Conservation (phyloP, 2,888 invertebrate species). For the Aspidiotus rigidus region DNA sequence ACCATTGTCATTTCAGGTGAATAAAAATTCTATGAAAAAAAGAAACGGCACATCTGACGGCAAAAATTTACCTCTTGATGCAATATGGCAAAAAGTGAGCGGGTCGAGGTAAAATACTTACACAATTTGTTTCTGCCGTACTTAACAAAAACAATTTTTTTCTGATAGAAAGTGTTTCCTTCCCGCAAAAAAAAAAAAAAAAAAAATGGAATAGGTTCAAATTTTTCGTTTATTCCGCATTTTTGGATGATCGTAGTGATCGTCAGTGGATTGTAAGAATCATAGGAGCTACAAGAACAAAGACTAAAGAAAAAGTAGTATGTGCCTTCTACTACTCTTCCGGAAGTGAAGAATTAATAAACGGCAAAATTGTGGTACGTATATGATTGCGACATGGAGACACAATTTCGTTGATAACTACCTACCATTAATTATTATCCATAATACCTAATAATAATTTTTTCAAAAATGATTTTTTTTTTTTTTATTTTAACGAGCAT, state of each 20-base stretch:
- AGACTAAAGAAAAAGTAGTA: slow-evolving; percentile 70
- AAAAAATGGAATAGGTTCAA: slow-evolving; percentile 53
- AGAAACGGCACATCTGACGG: no score
- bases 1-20: no score
- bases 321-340: slow-evolving; percentile 65
- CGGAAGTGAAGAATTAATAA: slow-evolving; percentile 34
- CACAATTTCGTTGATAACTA: no score
- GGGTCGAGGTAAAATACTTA: slow-evolving; percentile 53
- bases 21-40: no score
- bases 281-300: slow-evolving; percentile 80
- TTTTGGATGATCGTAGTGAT: slow-evolving; percentile 64
- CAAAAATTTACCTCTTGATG: slow-evolving; percentile 45
- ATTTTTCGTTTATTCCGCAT: slow-evolving; percentile 87
- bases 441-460: no score
- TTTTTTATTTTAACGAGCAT: no score
- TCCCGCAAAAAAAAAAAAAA: no score
- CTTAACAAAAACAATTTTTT: no score
- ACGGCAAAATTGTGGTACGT: slow-evolving; percentile 26
- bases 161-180: no score
- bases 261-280: slow-evolving; percentile 60
- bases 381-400: neutral
- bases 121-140: no score
- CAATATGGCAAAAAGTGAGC: slow-evolving; percentile 67
- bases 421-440: no score
- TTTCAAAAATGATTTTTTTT: no score